phyloP scores from a whole-genome alignment of 23 tunicate species.

The Styela plicata region DNA sequence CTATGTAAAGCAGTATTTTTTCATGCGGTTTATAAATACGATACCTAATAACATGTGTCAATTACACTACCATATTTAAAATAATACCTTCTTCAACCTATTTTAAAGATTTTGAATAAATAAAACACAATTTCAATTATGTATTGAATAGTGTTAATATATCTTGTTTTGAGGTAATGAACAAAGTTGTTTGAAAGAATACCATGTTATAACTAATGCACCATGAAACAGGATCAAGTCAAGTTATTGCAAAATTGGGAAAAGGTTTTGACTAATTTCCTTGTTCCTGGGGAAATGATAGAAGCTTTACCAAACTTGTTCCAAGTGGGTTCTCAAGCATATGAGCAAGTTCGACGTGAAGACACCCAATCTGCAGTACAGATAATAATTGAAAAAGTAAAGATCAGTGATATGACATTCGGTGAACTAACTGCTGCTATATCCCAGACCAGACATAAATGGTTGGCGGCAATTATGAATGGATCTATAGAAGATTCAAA shows the following conservation, averaged over 20 bases:
- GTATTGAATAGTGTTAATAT: too few species aligned
- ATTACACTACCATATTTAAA: too few species aligned
- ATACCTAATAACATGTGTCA: too few species aligned
- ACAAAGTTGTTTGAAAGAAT: too few species aligned
- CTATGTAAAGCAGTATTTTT: too few species aligned
- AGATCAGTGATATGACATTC: background rate
- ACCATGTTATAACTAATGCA: background rate
- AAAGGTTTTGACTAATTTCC: background rate
- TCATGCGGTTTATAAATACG: too few species aligned
- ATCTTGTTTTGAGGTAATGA: too few species aligned
- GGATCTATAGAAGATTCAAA: background rate
- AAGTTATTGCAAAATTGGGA: background rate
- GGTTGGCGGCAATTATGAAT: conserved; percentile 16
- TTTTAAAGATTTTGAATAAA: too few species aligned
- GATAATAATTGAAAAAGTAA: background rate
- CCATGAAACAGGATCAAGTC: background rate
- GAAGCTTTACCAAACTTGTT: background rate
- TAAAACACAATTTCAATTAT: too few species aligned
- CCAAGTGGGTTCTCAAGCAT: background rate
- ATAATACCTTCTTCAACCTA: too few species aligned
- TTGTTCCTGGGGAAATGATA: conserved; percentile 1
- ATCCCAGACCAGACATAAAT: background rate
- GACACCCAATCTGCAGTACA: conserved; percentile 1
- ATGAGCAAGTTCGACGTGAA: background rate
- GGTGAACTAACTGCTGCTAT: conserved; percentile 16